Conservation (phyloP, 2,113 vertebrate species). For the Corythornis madagascariensis region DNA sequence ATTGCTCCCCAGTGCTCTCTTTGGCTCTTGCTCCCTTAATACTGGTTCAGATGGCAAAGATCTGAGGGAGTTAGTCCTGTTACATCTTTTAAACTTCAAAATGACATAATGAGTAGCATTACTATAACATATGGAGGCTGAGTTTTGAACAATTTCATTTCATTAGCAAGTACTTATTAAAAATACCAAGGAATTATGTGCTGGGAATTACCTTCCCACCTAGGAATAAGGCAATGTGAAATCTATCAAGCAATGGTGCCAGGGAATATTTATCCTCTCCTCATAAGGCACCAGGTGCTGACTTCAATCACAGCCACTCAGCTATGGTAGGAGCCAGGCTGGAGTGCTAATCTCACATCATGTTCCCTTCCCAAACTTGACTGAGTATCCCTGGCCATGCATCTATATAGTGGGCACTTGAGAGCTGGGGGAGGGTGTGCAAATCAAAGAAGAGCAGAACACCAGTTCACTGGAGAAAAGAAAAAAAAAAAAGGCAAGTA, state of each 20-base stretch:
- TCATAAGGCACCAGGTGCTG: background rate
- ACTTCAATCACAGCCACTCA: background rate
- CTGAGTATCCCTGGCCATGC: background rate
- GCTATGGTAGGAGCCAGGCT: background rate
- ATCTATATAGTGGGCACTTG: background rate
- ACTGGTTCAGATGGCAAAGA: background rate
- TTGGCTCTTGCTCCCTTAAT: background rate
- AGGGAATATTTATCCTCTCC: background rate
- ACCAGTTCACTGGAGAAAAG: background rate
- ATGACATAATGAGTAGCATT: background rate
- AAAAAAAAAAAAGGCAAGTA: background rate
- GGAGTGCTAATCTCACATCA: background rate
- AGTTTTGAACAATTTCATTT: background rate
- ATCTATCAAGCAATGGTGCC: background rate
- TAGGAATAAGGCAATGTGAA: background rate
- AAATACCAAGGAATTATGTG: background rate
- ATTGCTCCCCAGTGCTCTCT: background rate
- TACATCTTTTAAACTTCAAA: background rate
- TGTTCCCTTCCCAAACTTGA: background rate
- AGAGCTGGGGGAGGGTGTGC: background rate
- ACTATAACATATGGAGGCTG: accelerated
- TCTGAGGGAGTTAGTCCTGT: background rate
- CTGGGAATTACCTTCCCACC: background rate
- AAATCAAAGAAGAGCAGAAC: background rate
- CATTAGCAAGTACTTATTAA: background rate